phyloP scores from a whole-genome alignment of 2,888 invertebrate species.

The Escarpia spicata region DNA sequence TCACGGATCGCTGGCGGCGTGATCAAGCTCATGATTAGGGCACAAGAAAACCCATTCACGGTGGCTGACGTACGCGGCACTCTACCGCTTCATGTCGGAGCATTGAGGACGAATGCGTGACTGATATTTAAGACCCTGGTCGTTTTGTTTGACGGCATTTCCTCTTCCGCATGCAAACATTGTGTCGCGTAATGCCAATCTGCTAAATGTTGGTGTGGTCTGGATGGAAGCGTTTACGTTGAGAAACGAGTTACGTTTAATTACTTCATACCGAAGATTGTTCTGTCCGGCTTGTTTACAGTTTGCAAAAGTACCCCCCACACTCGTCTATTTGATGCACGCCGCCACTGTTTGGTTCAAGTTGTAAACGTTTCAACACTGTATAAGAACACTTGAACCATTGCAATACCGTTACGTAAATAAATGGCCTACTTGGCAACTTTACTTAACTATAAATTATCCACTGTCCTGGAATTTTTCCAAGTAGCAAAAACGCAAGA shows the following conservation, averaged over 20 bases:
- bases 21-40: not conserved
- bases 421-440: not conserved
- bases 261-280: conserved; percentile 10
- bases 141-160: not conserved
- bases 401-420: not conserved
- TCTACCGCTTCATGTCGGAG: not conserved
- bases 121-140: not conserved
- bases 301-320: not conserved
- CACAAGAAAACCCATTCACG: not conserved
- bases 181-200: not conserved
- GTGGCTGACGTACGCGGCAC: not conserved
- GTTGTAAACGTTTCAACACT: not conserved
- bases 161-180: conserved; percentile 10
- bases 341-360: not conserved
- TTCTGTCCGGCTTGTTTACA: not conserved
- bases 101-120: not conserved
- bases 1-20: not conserved
- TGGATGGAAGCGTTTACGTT: not conserved
- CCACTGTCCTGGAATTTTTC: not conserved
- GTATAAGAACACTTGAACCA: not conserved
- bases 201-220: not conserved
- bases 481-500: not conserved
- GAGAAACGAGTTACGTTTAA: not conserved
- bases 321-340: not conserved
- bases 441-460: not conserved